Conservation (phyloP, 37 sponge, comb jelly and placozoan genomes). For the Aplysina aerophoba region DNA sequence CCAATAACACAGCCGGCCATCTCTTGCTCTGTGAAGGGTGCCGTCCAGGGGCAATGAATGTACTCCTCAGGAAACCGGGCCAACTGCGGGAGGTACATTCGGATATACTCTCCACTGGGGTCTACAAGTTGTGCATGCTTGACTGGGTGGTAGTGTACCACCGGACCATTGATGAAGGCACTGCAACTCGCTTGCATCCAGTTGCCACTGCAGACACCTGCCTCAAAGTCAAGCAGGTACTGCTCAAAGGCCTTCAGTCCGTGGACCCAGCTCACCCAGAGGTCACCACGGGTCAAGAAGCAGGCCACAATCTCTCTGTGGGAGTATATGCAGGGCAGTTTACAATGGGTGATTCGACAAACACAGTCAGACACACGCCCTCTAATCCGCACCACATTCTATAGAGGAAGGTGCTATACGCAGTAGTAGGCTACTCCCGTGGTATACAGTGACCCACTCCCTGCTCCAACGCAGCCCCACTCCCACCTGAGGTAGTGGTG, state of each 20-base stretch:
- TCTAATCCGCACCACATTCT: no score
- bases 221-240: constrained; percentile 70
- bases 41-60: constrained; percentile 69
- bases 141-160: constrained; percentile 64
- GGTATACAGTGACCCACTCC: no score
- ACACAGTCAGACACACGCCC: no score
- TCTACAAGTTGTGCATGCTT: constrained; percentile 69
- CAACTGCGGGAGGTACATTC: constrained; percentile 56
- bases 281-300: constrained; percentile 77
- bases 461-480: no score
- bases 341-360: no score
- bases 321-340: no score
- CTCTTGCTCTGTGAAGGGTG: constrained; percentile 48
- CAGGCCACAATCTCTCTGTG: constrained; percentile 60
- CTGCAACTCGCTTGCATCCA: constrained; percentile 70
- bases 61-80: constrained; percentile 55
- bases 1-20: constrained; percentile 56
- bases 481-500: constrained; percentile 74
- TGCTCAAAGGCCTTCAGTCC: constrained; percentile 59
- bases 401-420: no score
- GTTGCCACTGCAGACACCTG: constrained; percentile 48
- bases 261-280: constrained; percentile 67
- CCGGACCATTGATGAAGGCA: constrained; percentile 50
- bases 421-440: no score
- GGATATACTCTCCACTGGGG: constrained; percentile 61